phyloP scores from a whole-genome alignment of 2,113 vertebrate genomes.

The Junco hyemalis region DNA sequence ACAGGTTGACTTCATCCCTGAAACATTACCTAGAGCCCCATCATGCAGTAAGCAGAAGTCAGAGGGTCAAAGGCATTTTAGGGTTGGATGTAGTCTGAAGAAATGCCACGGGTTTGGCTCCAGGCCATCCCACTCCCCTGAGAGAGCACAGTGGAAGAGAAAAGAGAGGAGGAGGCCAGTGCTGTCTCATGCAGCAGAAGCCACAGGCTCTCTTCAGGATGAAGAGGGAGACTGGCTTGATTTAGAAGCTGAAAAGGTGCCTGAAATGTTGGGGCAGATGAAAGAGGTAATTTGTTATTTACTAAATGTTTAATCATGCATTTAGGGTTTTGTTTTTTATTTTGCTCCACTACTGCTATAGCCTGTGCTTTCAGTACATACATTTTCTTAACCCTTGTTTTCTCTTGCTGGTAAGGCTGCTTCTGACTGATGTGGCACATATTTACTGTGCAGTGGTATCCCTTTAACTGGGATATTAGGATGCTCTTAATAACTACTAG shows the following conservation, averaged over 20 bases:
- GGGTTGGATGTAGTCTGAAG: not conserved
- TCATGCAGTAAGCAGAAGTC: not conserved
- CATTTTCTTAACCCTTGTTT: not conserved
- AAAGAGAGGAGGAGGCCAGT: not conserved
- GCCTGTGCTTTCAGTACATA: not conserved
- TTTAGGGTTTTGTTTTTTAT: not conserved
- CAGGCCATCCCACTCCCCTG: not conserved
- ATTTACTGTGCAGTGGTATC: not conserved
- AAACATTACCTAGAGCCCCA: fast-evolving
- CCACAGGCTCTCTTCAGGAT: not conserved
- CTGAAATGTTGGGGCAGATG: not conserved
- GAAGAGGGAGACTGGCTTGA: not conserved
- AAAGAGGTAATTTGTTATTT: not conserved
- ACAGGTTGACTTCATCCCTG: not conserved
- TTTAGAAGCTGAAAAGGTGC: not conserved
- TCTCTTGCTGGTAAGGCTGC: not conserved
- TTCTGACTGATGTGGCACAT: not conserved
- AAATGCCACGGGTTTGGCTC: not conserved
- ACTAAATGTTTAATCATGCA: not conserved
- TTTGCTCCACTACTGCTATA: not conserved
- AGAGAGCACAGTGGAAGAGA: not conserved
- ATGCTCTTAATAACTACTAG: not conserved
- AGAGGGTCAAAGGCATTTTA: not conserved
- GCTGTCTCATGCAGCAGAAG: not conserved
- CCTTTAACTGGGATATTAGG: not conserved